Evolutionary conservation across 1,140 invertebrate genomes (phyloP), one percentile per base, ranked within the genome.

Genomic region (Caenorhabditis briggsae): DNA sequence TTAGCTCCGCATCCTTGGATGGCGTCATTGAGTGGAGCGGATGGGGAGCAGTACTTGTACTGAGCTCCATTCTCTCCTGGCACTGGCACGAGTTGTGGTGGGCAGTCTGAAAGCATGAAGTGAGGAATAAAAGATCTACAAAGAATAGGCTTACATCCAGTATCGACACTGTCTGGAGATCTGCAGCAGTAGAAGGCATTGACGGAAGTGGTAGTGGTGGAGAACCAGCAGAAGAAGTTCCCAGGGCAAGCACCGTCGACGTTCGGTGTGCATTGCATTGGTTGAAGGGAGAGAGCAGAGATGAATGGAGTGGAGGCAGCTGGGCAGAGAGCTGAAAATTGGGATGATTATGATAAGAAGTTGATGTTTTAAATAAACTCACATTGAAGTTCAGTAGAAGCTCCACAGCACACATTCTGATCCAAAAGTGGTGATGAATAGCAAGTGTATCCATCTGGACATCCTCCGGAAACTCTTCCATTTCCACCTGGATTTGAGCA

Each of bases 241-340:
- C 88, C 91, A 5, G 91, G 91, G 84, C 91, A 92, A 18, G 91
- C 90, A 25, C 91, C 91, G 64, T 92, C 91, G 48, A 92, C 91
- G 82, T 92, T 92, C n/a, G 91, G 91, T 20, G 91, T 92, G 65
- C 91, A 92, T 86, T 92, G 91, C 91, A 92, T 92, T 14, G 91
- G 91, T 82, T 92, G 91, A 11, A 92, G 90, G 16, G 91, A 91
- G 43, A 92, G 89, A 16, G 91, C 91, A 6, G 90, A 91, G 86
- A 92, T 92, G 88, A 92, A 92, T 53, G 91, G 91, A n/a, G 90
- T 90, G 1, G 91, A 92, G 11, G 46, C 61, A 18, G 90, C 88
- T 5, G 91, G 91, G 78, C 91, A 92, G 14, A 92, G 88, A 9
- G 91, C 92, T 91, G 64, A 74, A 90, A 90, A 53, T 14, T 12